Evolutionary conservation across 2,888 invertebrate species (phyloP).

Genomic region (Hyles lineata): DNA sequence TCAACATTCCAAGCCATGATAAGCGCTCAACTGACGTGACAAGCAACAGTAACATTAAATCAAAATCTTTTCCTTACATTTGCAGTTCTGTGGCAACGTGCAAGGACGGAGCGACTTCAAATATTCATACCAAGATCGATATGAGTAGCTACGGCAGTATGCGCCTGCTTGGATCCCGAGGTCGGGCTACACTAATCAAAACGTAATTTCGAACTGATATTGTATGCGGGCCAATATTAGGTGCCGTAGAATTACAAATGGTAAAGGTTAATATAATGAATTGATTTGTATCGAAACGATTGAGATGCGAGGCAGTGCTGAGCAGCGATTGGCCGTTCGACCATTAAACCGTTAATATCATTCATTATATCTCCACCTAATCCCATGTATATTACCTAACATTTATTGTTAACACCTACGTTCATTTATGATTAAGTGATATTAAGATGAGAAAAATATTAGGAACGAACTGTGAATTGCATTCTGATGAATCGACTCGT

Average conservation of each 20-base stretch:
- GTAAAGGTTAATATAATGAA: constrained; percentile 56
- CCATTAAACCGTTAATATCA: constrained; percentile 13
- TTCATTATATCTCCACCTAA: neutral
- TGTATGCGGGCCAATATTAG: constrained; percentile 61
- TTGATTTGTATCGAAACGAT: constrained; percentile 44
- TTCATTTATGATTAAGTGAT: neutral
- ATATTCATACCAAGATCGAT: constrained; percentile 83
- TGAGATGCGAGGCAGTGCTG: constrained; percentile 24
- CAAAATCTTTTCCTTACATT: constrained; percentile 36
- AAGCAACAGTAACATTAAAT: constrained; percentile 15
- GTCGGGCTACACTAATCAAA: constrained; percentile 75
- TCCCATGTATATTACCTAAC: neutral
- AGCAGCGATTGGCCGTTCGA: constrained; percentile 19
- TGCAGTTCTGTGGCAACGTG: constrained; percentile 56
- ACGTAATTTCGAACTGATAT: constrained; percentile 73
- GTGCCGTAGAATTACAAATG: constrained; percentile 46
- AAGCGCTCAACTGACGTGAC: neutral
- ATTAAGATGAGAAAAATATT: neutral
- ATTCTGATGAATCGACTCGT: neutral
- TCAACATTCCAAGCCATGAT: neutral
- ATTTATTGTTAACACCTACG: constrained; percentile 7
- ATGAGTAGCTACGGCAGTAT: constrained; percentile 64
- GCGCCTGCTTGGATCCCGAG: constrained; percentile 66
- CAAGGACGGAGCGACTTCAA: constrained; percentile 77
- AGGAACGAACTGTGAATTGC: neutral